Percentiles rank a stretch among this genome's conserved stretches.
Conservation (phyloP, 1,140 invertebrate species). For the Heliconius eleuchia region DNA sequence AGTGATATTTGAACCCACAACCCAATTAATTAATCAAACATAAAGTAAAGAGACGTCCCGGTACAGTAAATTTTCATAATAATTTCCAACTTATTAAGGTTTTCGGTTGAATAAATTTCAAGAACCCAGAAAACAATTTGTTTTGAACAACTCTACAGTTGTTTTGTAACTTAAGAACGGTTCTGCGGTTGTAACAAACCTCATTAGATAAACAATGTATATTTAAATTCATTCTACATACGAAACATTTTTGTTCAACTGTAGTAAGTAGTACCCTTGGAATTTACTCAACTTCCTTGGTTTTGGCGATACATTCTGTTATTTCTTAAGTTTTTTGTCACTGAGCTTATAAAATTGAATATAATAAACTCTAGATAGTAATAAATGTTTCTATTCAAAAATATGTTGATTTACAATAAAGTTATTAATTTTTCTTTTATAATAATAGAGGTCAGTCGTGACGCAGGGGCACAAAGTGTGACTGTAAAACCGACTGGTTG, state of each 20-base stretch:
- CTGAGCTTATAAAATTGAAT: background rate
- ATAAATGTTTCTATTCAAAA: background rate
- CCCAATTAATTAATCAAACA: no score
- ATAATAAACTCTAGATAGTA: no score
- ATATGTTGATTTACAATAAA: no score
- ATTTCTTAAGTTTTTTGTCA: background rate
- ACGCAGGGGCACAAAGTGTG: no score
- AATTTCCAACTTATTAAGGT: background rate
- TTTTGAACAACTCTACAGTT: background rate
- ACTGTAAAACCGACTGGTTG: no score
- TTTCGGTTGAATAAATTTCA: background rate
- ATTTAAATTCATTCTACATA: background rate
- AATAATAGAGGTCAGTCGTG: no score
- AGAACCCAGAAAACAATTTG: background rate
- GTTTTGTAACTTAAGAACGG: constrained; percentile 10
- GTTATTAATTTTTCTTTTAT: no score
- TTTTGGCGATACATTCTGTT: background rate
- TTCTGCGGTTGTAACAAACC: constrained; percentile 4
- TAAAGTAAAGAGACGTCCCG: no score
- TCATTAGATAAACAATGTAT: background rate
- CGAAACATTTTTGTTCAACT: background rate
- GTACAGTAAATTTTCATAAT: background rate
- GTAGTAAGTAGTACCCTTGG: background rate
- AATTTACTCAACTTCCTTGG: background rate
- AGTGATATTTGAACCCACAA: no score